These are phyloP conservation scores for Galago senegalensis DNA, from an alignment of 2,797 vertebrate species.

Conservation along the genomic window DNA sequence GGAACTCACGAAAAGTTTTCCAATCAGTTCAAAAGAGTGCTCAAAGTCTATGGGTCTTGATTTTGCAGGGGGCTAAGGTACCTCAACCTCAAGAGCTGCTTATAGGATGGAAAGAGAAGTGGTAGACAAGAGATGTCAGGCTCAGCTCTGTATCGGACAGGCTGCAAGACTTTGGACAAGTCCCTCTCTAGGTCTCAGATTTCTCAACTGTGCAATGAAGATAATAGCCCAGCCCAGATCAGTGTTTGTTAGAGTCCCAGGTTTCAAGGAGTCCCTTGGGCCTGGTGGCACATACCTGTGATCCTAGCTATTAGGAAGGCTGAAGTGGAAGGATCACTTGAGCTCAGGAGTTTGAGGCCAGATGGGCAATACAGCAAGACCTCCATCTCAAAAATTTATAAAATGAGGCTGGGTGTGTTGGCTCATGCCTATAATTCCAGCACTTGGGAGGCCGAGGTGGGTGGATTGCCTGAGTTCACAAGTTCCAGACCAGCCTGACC, in stretches of 20 bases:
- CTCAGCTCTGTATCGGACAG: background rate
- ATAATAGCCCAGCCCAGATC: background rate
- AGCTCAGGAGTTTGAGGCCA: background rate
- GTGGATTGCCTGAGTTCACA: too few species aligned
- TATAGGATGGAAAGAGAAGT: background rate
- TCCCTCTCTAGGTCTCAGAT: background rate
- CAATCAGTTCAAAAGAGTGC: slow-evolving; percentile 30
- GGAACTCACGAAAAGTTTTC: slow-evolving; percentile 18
- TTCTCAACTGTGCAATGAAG: slow-evolving; percentile 43
- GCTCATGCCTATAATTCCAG: background rate
- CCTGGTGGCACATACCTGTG: background rate
- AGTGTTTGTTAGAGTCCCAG: background rate
- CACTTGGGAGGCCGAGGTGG: too few species aligned
- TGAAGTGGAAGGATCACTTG: background rate
- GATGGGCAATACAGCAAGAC: background rate
- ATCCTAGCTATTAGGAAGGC: background rate
- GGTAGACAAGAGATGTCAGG: background rate
- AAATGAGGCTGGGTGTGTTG: background rate
- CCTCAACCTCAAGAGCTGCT: background rate
- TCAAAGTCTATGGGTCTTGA: background rate
- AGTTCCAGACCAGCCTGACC: too few species aligned
- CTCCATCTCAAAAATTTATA: background rate
- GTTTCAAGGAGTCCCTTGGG: background rate
- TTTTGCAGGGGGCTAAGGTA: slow-evolving; percentile 7
- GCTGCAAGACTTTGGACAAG: background rate